Base-by-base conservation (phyloP, 2,888 invertebrate genomes). In the Coenonympha glycerion region DNA sequence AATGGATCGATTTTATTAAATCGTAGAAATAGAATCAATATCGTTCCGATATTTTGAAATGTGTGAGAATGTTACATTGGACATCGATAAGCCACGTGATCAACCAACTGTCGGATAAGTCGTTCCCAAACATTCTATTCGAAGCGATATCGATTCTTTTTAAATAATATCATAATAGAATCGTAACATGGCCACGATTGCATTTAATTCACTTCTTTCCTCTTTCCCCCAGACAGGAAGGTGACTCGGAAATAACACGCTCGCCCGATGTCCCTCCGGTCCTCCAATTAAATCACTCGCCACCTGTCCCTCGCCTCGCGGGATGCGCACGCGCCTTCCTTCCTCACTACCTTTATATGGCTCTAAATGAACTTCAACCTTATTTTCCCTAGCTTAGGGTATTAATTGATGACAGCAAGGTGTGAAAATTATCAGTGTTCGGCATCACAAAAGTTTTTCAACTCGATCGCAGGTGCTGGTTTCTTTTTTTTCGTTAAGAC, bases 281-380 rank as follows among this genome's bases (percentile, higher is more conserved):
- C 64, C 66, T 67, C 71, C 74, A 73, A 79, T 79, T 75, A 76
- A 76, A 76, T 81, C 80, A 72, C 62, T 81, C 77, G 57, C 63
- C 82, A 82, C 81, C 79, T 81, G 80, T 71, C 70, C 61, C 61
- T 56, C 49, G 42, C 47, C 31, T 48, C 34, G 53, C 49, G 57
- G 60, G 60, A 57, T 66, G 70, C 69, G 69, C 66, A 53, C 46
- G 68, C 68, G 73, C 76, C 75, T 63, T 53, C 53, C 52, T 54
- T 54, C 47, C 54, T 53, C 52, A 39, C 34, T 21, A 34, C 26
- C 28, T 45, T 18, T 21, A 2, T 3, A n/a, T 3, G 2, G 8
- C 34, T 16, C 4, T n/a, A n/a, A n/a, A n/a, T 11, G 6, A 44
- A 24, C n/a, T 22, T 26, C 6, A 31, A 39, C 45, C 47, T 45